Conservation (phyloP, 2,797 vertebrate genomes). For the Amblyraja radiata region DNA sequence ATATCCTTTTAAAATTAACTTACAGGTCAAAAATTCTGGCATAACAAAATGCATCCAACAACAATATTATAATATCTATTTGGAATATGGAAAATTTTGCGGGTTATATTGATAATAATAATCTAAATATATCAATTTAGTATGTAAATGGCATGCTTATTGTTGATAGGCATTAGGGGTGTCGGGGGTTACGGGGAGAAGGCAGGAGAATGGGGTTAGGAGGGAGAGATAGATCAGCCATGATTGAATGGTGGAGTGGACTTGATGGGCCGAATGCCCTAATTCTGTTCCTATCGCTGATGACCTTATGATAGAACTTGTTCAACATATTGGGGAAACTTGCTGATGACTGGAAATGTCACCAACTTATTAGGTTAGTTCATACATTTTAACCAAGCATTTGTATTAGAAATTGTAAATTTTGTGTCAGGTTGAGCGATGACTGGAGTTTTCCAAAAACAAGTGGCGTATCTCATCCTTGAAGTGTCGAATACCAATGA, state of each 20-base stretch:
- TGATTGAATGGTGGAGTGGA: too few relatives aligned
- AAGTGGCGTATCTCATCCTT: neutral
- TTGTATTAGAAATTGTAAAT: neutral
- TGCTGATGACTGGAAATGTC: neutral
- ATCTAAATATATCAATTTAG: too few relatives aligned
- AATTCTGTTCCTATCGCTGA: too few relatives aligned
- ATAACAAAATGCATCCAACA: neutral
- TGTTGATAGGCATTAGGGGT: too few relatives aligned
- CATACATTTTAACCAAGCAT: neutral
- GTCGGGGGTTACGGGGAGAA: too few relatives aligned
- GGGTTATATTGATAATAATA: neutral
- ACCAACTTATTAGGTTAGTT: neutral
- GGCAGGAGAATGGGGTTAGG: too few relatives aligned
- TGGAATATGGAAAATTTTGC: neutral
- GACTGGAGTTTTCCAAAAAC: neutral
- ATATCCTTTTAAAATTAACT: neutral
- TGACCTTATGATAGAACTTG: neutral
- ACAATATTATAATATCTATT: neutral
- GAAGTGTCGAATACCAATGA: neutral
- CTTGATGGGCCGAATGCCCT: too few relatives aligned
- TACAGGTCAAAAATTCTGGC: neutral
- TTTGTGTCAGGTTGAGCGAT: neutral
- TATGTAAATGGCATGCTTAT: too few relatives aligned
- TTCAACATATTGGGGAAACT: neutral
- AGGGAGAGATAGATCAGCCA: too few relatives aligned